Percentiles rank a stretch among this genome's conserved stretches.
Evolutionary conservation across 2,888 invertebrate genomes (phyloP).

Genomic region (Eilema griseolum): DNA sequence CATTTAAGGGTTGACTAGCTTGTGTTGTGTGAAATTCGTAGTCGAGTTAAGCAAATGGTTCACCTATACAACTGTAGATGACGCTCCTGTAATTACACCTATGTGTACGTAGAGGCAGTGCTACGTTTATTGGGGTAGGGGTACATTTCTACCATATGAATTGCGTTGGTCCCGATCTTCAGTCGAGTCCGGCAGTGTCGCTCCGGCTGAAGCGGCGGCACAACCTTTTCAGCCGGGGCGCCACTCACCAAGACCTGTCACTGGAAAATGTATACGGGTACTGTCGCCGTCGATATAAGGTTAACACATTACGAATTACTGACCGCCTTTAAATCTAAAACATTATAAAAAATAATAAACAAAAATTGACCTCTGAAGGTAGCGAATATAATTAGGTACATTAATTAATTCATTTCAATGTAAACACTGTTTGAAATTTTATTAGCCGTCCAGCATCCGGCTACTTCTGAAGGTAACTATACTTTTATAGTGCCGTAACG

Average conservation of each 20-base stretch:
- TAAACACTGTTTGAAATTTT: too few species aligned
- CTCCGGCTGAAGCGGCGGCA: slow-evolving; percentile 8
- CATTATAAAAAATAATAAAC: too few species aligned
- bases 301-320: too few species aligned
- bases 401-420: too few species aligned
- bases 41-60: background rate
- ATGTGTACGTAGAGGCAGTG: background rate
- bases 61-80: background rate
- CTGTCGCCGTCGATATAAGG: background rate
- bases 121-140: background rate
- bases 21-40: background rate
- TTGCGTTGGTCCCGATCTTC: background rate
- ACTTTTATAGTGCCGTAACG: too few species aligned
- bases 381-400: too few species aligned
- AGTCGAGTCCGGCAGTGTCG: slow-evolving; percentile 10
- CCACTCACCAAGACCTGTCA: background rate
- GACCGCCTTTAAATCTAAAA: too few species aligned
- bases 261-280: background rate
- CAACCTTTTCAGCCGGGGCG: background rate
- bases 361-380: too few species aligned
- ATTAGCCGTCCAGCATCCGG: too few species aligned
- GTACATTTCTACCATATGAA: background rate
- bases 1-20: too few species aligned
- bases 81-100: background rate
- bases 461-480: too few species aligned